Conservation (phyloP, 2,113 vertebrate genomes). For the Gila orcuttii region DNA sequence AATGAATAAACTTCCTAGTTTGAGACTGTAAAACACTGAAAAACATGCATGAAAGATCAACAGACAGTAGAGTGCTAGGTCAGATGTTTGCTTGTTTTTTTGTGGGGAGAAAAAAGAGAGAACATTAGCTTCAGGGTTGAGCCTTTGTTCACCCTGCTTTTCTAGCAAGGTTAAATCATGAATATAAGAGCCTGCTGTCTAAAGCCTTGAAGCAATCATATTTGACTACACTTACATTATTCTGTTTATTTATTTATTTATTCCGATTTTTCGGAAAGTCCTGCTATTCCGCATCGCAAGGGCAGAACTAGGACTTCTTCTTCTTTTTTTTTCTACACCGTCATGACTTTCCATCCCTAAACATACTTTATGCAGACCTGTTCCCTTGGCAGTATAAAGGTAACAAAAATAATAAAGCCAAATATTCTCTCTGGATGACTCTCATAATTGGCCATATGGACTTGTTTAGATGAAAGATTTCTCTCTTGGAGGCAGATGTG, state of each 20-base stretch:
- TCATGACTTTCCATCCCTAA: constrained; percentile 57
- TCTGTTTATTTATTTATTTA: constrained; percentile 19
- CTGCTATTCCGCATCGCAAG: constrained; percentile 46
- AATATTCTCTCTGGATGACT: constrained; percentile 72
- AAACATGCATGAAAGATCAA: neutral
- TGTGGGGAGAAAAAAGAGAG: constrained; percentile 49
- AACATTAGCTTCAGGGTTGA: constrained; percentile 60
- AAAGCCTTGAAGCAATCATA: constrained; percentile 61
- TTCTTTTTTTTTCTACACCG: too few species aligned
- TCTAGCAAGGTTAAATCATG: constrained; percentile 66
- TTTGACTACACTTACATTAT: constrained; percentile 55
- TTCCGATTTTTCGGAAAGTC: neutral
- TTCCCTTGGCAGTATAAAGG: constrained; percentile 65
- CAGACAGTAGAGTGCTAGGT: constrained; percentile 23
- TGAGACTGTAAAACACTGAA: constrained; percentile 11
- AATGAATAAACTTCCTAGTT: constrained; percentile 30
- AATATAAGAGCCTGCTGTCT: constrained; percentile 64
- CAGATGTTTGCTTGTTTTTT: constrained; percentile 50
- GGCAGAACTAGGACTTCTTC: constrained; percentile 45
- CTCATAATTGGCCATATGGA: constrained; percentile 79
- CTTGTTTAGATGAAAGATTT: constrained; percentile 72
- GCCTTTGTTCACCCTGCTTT: constrained; percentile 53
- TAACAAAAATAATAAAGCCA: constrained; percentile 70
- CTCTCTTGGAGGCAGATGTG: constrained; percentile 73
- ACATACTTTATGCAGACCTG: constrained; percentile 72